Evolutionary conservation across 2,113 vertebrate species (phyloP).

Genomic region (Poeciliopsis prolifica): DNA sequence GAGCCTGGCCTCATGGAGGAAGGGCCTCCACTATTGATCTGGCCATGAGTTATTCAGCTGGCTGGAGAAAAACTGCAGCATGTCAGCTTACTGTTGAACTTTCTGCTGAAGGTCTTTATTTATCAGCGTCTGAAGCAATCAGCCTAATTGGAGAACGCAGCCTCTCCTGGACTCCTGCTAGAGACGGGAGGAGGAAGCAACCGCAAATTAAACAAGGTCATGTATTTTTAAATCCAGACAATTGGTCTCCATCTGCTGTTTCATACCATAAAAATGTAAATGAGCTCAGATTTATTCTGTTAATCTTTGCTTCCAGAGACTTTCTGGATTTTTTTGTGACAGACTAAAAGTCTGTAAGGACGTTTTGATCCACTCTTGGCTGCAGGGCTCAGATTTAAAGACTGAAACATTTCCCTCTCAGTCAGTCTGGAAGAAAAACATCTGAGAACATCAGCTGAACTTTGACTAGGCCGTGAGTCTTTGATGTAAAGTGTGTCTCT

Average conservation of each 20-base stretch:
- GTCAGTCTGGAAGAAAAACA: too few species aligned
- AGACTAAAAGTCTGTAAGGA: too few species aligned
- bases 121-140: conserved; percentile 51
- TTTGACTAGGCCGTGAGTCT: too few species aligned
- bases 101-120: conserved; percentile 49
- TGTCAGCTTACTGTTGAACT: conserved; percentile 48
- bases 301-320: not conserved
- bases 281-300: not conserved
- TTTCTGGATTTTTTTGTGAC: too few species aligned
- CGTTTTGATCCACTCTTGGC: too few species aligned
- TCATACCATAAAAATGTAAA: not conserved
- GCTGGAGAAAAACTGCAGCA: conserved; percentile 27
- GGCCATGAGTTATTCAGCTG: conserved; percentile 52
- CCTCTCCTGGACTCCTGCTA: conserved; percentile 28
- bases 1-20: conserved; percentile 37
- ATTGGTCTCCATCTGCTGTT: conserved; percentile 2
- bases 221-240: conserved; percentile 43
- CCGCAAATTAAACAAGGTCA: conserved; percentile 26
- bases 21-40: conserved; percentile 59
- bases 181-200: conserved; percentile 14
- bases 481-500: too few species aligned
- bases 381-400: too few species aligned
- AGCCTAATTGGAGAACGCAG: conserved; percentile 42
- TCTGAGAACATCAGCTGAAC: too few species aligned
- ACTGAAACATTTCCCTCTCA: too few species aligned